Evolutionary conservation across 2,113 vertebrate genomes (phyloP), one percentile per base, ranked within the genome.

Genomic region (Mormoops blainvillei): DNA sequence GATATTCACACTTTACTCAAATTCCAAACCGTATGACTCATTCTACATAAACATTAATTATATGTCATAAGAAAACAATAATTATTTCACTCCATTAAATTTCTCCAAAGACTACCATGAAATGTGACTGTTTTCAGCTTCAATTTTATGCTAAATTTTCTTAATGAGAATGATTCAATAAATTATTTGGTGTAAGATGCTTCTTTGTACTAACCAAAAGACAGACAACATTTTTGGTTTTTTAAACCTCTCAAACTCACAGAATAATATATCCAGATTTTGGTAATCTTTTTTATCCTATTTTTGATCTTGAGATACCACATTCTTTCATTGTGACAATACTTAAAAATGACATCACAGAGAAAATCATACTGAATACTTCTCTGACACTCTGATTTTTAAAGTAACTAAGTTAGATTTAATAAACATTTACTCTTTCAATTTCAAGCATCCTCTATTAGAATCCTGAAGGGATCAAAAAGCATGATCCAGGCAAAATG

Each of bases 271-370:
- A 65, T 19, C 1, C 36, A 81, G 50, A 19, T 67, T 91, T 89
- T 78, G 86, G 10, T 94, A 93, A 91, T 89, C 56, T 87, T 97
- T 97, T 56, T 95, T 83, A 95, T 77, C 18, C 52, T 87, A 94
- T 95, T 96, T 98, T 96, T 94, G 92, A 87, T 89, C 31, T 91
- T 89, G 87, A 95, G 18, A n/a, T 87, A 93, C 31, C 31, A 52
- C 5, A 74, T 65, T 85, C 10, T 89, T 94, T 93, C 54, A 83
- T 22, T 87, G 52, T 67, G n/a, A 89, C 73, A 97, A 93, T 70
- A 68, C 7, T 85, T 94, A 14, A 84, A 96, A 95, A 76, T 96
- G 50, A 89, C 12, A 94, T 50, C 12, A 70, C 31, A 71, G 63
- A 89, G 48, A 83, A 95, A 84, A 10, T 45, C 50, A 96, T 10